A percentile compares a stretch with the other conserved stretches of the same genome.
phyloP scores from a whole-genome alignment of 2,113 vertebrate species.

The Rousettus leschenaultii region DNA sequence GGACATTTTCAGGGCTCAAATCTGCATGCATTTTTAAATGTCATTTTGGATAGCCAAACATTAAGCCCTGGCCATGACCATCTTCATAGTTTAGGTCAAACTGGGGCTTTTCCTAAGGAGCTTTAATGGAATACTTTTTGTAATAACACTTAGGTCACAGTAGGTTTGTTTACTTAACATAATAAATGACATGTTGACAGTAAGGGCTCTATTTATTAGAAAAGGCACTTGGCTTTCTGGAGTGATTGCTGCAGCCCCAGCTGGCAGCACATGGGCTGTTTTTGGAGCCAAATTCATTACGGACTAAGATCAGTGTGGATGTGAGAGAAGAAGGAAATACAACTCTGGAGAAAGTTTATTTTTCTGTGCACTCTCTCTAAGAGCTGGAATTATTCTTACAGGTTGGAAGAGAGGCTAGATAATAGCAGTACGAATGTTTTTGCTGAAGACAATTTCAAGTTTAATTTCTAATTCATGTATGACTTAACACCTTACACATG shows the following conservation, averaged over 20 bases:
- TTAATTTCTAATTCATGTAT: not conserved
- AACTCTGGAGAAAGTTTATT: not conserved
- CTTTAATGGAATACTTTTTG: conserved; percentile 52
- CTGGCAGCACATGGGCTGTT: conserved; percentile 52
- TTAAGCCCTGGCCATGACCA: not conserved
- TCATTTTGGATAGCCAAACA: not conserved
- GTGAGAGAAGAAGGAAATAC: not conserved
- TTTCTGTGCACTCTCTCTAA: not conserved
- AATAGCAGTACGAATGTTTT: not conserved
- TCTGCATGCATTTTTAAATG: not conserved
- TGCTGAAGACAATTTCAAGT: not conserved
- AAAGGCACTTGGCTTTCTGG: conserved; percentile 57
- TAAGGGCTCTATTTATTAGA: conserved; percentile 60
- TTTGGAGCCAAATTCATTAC: conserved; percentile 39
- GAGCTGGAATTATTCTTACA: not conserved
- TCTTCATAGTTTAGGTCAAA: conserved; percentile 37
- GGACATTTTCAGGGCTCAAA: not conserved
- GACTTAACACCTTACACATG: not conserved
- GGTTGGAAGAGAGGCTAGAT: not conserved
- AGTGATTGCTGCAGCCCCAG: conserved; percentile 43
- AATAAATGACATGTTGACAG: conserved; percentile 64
- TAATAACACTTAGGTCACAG: conserved; percentile 45
- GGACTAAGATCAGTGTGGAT: not conserved
- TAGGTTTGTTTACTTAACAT: conserved; percentile 63
- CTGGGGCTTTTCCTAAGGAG: conserved; percentile 40